Evolutionary conservation across 2,797 vertebrate genomes (phyloP).

Genomic region (Rhinatrema bivittatum): DNA sequence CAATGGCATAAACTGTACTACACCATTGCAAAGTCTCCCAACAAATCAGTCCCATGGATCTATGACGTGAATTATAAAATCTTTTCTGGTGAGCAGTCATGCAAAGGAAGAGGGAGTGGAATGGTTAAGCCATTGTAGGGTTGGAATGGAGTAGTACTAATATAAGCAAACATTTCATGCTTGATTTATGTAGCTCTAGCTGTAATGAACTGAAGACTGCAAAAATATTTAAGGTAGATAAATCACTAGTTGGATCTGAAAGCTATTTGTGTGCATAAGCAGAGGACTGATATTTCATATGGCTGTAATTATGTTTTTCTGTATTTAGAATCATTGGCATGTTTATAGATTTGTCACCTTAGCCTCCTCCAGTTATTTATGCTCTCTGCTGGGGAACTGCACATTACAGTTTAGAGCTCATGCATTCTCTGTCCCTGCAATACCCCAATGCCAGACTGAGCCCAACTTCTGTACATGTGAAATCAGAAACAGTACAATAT

Average conservation of each 20-base stretch:
- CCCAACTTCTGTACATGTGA: no score
- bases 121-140: neutral
- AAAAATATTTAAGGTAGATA: neutral
- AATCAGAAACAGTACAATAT: no score
- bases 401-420: neutral
- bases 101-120: neutral
- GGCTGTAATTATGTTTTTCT: neutral
- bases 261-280: neutral
- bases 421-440: neutral
- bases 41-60: no score
- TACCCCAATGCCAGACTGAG: no score
- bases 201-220: neutral
- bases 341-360: neutral
- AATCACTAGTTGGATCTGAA: neutral
- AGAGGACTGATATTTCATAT: neutral
- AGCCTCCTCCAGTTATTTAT: fast-evolving
- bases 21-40: no score
- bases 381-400: neutral
- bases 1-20: no score
- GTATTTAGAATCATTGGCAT: neutral
- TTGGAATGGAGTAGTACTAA: neutral
- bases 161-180: neutral
- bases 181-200: neutral
- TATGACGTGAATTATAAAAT: no score
- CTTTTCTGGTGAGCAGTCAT: no score